phyloP scores from a whole-genome alignment of 2,888 invertebrate genomes.

The Spodoptera exigua region DNA sequence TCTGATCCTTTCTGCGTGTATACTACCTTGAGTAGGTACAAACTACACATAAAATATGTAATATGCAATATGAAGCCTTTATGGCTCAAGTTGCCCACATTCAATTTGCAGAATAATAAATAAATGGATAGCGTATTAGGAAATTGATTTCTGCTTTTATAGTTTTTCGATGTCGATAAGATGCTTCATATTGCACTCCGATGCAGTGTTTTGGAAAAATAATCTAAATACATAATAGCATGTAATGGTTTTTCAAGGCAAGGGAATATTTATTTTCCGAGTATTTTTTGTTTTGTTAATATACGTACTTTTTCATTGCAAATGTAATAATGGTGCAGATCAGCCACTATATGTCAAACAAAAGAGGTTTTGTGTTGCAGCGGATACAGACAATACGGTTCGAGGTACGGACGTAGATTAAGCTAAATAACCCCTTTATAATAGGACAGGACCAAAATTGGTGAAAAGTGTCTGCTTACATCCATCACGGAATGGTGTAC shows the following conservation, averaged over 20 bases:
- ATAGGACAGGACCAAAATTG: too few relatives aligned
- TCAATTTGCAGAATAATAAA: not conserved
- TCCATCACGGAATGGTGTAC: too few relatives aligned
- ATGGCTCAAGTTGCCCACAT: not conserved
- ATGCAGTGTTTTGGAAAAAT: not conserved
- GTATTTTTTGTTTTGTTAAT: slow-evolving; percentile 14
- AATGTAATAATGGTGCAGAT: not conserved
- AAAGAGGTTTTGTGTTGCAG: slow-evolving; percentile 5
- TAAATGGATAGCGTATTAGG: not conserved
- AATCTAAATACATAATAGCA: not conserved
- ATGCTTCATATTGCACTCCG: not conserved
- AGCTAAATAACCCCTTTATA: not conserved
- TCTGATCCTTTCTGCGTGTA: too few relatives aligned
- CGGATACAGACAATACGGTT: slow-evolving; percentile 13
- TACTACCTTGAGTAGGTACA: too few relatives aligned
- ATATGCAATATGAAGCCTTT: not conserved
- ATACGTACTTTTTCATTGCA: slow-evolving; percentile 9
- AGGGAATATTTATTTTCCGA: not conserved
- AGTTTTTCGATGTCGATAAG: slow-evolving; percentile 9
- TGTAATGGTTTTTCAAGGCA: slow-evolving; percentile 16
- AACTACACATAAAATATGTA: too few relatives aligned
- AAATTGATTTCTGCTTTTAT: slow-evolving; percentile 22
- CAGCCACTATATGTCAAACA: too few relatives aligned
- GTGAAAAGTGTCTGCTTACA: too few relatives aligned
- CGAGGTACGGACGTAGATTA: slow-evolving; percentile 26